Evolutionary conservation across 2,113 vertebrate genomes (phyloP).

Genomic region (Nycticorax nycticorax): DNA sequence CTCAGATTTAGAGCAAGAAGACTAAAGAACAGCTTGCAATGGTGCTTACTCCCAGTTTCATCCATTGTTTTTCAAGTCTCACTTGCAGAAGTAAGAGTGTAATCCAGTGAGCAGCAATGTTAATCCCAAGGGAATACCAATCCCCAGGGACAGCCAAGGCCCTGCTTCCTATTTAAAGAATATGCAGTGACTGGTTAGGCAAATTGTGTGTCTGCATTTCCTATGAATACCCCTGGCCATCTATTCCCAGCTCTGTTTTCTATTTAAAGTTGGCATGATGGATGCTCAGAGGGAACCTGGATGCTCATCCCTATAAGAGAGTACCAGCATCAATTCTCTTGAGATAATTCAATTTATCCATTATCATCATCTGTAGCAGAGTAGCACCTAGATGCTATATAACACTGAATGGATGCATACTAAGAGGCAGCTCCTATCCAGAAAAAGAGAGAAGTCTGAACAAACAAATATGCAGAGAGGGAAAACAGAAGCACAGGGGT

Average conservation of each 20-base stretch:
- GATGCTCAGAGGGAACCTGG: slow-evolving; percentile 4
- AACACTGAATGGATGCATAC: neutral
- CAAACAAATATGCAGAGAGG: neutral
- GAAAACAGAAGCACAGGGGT: neutral
- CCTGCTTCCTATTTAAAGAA: slow-evolving; percentile 32
- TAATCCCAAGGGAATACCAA: neutral
- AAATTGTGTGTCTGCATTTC: slow-evolving; percentile 27
- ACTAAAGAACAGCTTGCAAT: neutral
- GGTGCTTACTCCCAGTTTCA: slow-evolving; percentile 34
- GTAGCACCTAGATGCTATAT: neutral
- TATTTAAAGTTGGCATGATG: slow-evolving; percentile 34
- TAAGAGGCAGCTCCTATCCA: neutral
- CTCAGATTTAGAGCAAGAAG: neutral
- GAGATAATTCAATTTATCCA: slow-evolving; percentile 33
- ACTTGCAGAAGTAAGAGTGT: slow-evolving; percentile 29
- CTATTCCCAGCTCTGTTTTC: slow-evolving; percentile 13
- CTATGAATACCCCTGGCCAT: neutral
- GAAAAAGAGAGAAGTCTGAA: neutral
- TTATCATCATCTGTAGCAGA: neutral
- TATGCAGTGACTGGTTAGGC: slow-evolving; percentile 12
- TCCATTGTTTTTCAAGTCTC: slow-evolving; percentile 13
- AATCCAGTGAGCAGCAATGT: neutral
- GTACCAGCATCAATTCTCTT: slow-evolving; percentile 26
- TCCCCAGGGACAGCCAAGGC: neutral
- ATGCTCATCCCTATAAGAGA: slow-evolving; percentile 32